Evolutionary conservation across 2,797 vertebrate genomes (phyloP).

Genomic region (Sebastes alutus): DNA sequence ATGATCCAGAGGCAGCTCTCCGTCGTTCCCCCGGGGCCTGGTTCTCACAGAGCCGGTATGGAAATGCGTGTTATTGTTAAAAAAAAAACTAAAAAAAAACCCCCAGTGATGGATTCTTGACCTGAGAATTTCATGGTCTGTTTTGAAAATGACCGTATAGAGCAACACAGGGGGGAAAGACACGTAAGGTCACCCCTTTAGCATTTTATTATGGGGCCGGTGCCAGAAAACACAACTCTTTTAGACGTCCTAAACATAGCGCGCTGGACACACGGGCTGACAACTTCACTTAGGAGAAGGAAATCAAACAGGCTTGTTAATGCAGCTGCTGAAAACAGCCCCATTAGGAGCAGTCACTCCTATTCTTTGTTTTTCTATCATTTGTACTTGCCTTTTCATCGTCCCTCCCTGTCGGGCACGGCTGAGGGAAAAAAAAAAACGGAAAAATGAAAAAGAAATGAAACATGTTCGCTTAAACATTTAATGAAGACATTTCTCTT

Average conservation of each 20-base stretch:
- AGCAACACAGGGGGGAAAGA: conserved; percentile 66
- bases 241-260: conserved; percentile 78
- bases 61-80: conserved; percentile 76
- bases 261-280: conserved; percentile 74
- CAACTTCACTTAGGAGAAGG: conserved; percentile 74
- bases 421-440: background rate
- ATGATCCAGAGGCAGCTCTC: conserved; percentile 20
- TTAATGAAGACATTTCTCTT: conserved; percentile 62
- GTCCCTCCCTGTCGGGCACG: conserved; percentile 43
- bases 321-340: conserved; percentile 80
- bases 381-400: conserved; percentile 72
- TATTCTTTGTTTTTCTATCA: conserved; percentile 69
- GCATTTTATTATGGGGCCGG: conserved; percentile 70
- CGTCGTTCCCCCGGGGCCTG: conserved; percentile 30
- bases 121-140: conserved; percentile 75
- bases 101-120: conserved; percentile 75
- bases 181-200: conserved; percentile 71
- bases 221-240: conserved; percentile 83
- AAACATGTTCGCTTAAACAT: conserved; percentile 62
- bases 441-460: conserved; percentile 16
- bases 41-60: conserved; percentile 69
- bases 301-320: conserved; percentile 81
- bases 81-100: background rate
- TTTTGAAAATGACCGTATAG: conserved; percentile 74
- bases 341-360: conserved; percentile 74